Evolutionary conservation across 2,113 vertebrate species (phyloP).

Genomic region (Rhea americana): DNA sequence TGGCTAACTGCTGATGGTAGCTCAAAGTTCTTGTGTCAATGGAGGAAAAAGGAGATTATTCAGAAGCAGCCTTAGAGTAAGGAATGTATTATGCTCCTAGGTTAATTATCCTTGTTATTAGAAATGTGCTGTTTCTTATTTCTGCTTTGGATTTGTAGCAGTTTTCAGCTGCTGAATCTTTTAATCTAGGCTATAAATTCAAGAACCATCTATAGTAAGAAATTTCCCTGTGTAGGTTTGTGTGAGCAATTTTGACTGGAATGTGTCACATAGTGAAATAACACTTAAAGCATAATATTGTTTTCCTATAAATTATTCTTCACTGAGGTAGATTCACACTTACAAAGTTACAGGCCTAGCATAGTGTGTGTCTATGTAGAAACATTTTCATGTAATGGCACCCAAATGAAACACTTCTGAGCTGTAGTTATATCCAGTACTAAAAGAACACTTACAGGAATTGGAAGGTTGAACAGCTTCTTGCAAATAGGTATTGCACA

Average conservation of each 20-base stretch:
- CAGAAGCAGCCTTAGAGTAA: neutral
- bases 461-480: neutral
- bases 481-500: neutral
- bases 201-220: neutral
- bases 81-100: neutral
- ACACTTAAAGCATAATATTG: neutral
- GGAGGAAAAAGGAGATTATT: neutral
- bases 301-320: neutral
- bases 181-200: neutral
- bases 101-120: neutral
- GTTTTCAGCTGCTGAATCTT: neutral
- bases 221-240: neutral
- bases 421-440: neutral
- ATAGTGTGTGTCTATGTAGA: neutral
- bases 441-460: neutral
- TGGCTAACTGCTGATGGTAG: neutral
- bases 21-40: neutral
- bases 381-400: neutral
- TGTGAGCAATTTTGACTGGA: neutral
- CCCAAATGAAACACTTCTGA: neutral
- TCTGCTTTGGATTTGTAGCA: neutral
- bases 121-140: neutral
- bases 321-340: neutral
- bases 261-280: neutral
- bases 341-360: neutral